Percentiles rank a stretch among this genome's conserved stretches.
phyloP scores from a whole-genome alignment of 2,888 invertebrate species.

The Lasioglossum malachurum region DNA sequence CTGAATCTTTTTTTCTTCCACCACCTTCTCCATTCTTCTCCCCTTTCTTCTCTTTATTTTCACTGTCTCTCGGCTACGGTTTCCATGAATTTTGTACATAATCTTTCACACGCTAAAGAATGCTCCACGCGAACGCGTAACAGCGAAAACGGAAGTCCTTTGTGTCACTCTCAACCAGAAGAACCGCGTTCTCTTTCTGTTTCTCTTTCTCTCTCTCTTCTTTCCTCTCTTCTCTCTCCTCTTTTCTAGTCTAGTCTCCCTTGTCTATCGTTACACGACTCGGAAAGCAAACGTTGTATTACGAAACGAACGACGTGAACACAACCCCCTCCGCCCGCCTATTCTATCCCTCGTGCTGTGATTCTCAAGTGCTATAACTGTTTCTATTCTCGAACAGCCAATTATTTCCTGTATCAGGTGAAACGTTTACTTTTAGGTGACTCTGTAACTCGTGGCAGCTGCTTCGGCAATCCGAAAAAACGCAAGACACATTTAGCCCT shows the following conservation, averaged over 20 bases:
- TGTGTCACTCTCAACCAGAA: conserved; percentile 21
- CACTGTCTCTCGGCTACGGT: neutral
- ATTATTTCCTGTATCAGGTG: conserved; percentile 24
- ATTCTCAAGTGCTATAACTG: conserved; percentile 54
- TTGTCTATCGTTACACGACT: conserved; percentile 37
- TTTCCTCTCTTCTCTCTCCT: neutral
- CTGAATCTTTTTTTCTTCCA: neutral
- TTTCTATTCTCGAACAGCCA: conserved; percentile 14
- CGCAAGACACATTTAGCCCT: neutral
- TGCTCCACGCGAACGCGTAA: neutral
- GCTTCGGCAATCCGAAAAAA: conserved; percentile 8
- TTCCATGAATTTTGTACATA: neutral
- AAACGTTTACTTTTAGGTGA: conserved; percentile 26
- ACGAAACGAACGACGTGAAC: conserved; percentile 21
- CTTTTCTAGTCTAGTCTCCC: conserved; percentile 63
- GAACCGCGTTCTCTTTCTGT: neutral
- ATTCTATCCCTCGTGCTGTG: conserved; percentile 46
- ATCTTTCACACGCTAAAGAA: conserved; percentile 18
- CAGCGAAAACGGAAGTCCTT: conserved; percentile 16
- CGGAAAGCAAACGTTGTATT: neutral
- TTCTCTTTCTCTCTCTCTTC: conserved; percentile 10
- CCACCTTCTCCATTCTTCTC: neutral
- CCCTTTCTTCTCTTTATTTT: neutral
- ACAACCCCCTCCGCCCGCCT: neutral
- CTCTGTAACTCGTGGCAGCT: conserved; percentile 47